Evolutionary conservation across 2,113 vertebrate genomes (phyloP).

Genomic region (Entosphenus tridentatus): DNA sequence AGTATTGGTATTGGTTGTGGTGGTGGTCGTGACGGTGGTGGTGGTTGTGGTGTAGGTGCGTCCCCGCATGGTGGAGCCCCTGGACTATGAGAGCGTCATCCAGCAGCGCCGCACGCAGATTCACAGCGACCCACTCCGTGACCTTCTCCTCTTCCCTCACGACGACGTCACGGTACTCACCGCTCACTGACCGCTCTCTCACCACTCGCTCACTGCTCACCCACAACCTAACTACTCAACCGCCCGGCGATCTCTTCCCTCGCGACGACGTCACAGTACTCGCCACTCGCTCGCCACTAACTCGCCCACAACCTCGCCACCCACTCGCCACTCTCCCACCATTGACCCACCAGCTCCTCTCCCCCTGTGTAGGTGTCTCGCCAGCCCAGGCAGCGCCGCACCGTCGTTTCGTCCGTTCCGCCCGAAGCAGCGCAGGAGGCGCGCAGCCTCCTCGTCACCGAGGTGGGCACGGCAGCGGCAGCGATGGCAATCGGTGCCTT

Average conservation of each 20-base stretch:
- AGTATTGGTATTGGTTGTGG: neutral
- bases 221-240: too few relatives aligned
- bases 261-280: too few relatives aligned
- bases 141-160: slow-evolving; percentile 70
- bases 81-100: slow-evolving; percentile 85
- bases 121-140: slow-evolving; percentile 76
- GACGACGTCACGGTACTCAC: slow-evolving; percentile 58
- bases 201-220: too few relatives aligned
- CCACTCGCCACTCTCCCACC: too few relatives aligned
- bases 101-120: slow-evolving; percentile 80
- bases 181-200: too few relatives aligned
- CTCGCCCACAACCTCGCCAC: too few relatives aligned
- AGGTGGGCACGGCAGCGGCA: slow-evolving; percentile 16
- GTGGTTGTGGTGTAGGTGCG: too few relatives aligned
- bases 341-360: too few relatives aligned
- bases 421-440: slow-evolving; percentile 57
- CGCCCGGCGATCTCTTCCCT: too few relatives aligned
- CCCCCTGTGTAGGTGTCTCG: too few relatives aligned
- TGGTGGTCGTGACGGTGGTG: neutral
- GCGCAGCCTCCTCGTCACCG: slow-evolving; percentile 75
- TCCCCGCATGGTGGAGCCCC: slow-evolving; percentile 45
- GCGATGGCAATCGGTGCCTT: too few relatives aligned
- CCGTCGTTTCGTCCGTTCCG: slow-evolving; percentile 56
- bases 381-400: slow-evolving; percentile 35
- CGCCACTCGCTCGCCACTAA: too few relatives aligned